Base-by-base conservation (phyloP, 2,888 invertebrate species). In the Spialia ferax region DNA sequence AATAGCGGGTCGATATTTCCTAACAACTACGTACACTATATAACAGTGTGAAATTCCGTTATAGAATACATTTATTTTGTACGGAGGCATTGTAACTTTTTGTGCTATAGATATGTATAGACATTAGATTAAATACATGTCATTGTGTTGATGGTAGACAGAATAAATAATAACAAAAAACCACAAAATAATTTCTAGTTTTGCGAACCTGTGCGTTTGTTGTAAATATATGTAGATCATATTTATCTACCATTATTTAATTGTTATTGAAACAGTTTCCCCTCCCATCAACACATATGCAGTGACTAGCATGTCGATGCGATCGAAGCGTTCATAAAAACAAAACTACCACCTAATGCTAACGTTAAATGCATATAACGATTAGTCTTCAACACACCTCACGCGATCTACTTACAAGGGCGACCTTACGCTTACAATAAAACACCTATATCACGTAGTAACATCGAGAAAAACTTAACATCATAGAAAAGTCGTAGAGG, bases 271-370 rank as follows among this genome's bases (percentile, higher is more conserved):
- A 20, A 52, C 3, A 50, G 45, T 13, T 48, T 8, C 18, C 64
- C 52, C 62, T 70, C 71, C 66, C 75, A 68, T 74, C 69, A 67
- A 71, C 56, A 52, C 15, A 45, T 15, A 45, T 15, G 73, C 70
- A 70, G 71, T 86, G 85, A 87, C 88, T 85, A 86, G 85, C 76
- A 77, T 76, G 77, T 75, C 80, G 74, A 74, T 72, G 68, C 70
- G 69, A 69, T 71, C 77, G 69, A 83, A 85, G 82, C 83, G 77
- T 82, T 78, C 76, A 70, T 78, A 23, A 13, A 76, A 77, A 70
- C 76, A 75, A 73, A 74, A 72, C 78, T 81, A 81, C 4, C 20
- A 42, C 23, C 26, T 65, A 54, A 50, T 75, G 74, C 50, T 73
- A 74, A 71, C 68, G 70, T 71, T 75, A 77, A 75, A 77, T 74